A percentile compares a stretch with the other conserved stretches of the same genome.
These are phyloP conservation scores for Fissipunctia ypsillon DNA, from an alignment of 2,888 invertebrate species.

Conservation along the genomic window DNA sequence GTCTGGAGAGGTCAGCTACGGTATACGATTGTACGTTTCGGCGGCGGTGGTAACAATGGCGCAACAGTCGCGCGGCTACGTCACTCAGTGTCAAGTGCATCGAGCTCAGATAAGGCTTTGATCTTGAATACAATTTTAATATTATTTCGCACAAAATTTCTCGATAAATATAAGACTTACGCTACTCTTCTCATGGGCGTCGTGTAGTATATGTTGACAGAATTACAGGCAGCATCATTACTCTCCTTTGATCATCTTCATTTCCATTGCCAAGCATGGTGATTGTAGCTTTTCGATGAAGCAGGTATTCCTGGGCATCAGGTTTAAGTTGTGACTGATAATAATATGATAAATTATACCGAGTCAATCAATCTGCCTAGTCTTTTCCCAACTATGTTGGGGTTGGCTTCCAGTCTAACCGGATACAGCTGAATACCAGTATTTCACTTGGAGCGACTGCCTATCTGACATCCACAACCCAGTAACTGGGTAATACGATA, in stretches of 20 bases:
- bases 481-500: too few relatives aligned
- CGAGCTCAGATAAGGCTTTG: conserved; percentile 45
- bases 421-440: too few relatives aligned
- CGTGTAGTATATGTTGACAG: neutral
- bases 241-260: neutral
- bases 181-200: neutral
- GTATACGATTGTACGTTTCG: conserved; percentile 74
- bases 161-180: neutral
- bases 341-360: conserved; percentile 23
- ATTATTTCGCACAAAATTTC: too few relatives aligned
- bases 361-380: too few relatives aligned
- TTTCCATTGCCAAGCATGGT: neutral
- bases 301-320: neutral
- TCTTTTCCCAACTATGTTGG: too few relatives aligned
- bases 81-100: conserved; percentile 82
- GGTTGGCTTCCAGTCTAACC: too few relatives aligned
- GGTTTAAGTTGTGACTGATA: neutral
- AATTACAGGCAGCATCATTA: neutral
- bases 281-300: neutral
- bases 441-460: too few relatives aligned
- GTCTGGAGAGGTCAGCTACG: conserved; percentile 80
- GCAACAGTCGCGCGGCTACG: conserved; percentile 66
- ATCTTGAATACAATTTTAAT: conserved; percentile 30
- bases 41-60: conserved; percentile 72
- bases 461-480: too few relatives aligned